phyloP scores from a whole-genome alignment of 2,888 invertebrate genomes.

The Halictus quadricinctus region DNA sequence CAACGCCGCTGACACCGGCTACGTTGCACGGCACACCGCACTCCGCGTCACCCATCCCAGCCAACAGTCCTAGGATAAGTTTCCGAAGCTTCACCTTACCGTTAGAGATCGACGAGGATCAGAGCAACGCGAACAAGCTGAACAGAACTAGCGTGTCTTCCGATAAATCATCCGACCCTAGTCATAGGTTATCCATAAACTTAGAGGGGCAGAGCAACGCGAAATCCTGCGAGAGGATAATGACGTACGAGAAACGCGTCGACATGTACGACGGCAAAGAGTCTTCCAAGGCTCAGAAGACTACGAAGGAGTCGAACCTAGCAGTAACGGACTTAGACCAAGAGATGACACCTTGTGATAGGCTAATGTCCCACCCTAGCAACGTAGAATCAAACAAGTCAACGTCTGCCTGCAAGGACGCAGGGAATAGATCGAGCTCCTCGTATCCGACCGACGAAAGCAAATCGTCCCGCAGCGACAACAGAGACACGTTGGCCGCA shows the following conservation, averaged over 20 bases:
- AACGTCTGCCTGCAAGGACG: constrained; percentile 63
- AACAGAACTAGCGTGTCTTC: constrained; percentile 72
- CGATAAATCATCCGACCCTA: constrained; percentile 76
- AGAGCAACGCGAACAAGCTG: constrained; percentile 66
- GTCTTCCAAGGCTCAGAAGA: constrained; percentile 56
- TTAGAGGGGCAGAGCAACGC: constrained; percentile 68
- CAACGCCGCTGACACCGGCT: constrained; percentile 79
- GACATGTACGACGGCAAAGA: constrained; percentile 62
- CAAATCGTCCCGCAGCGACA: constrained; percentile 48
- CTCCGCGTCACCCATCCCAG: constrained; percentile 76
- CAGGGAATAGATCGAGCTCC: constrained; percentile 59
- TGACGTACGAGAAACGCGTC: constrained; percentile 68
- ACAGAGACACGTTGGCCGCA: constrained; percentile 48
- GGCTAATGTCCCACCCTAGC: constrained; percentile 67
- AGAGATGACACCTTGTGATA: constrained; percentile 77
- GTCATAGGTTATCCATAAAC: constrained; percentile 77
- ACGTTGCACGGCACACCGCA: constrained; percentile 77
- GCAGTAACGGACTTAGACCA: constrained; percentile 71
- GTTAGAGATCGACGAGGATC: constrained; percentile 75
- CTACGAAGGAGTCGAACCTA: constrained; percentile 52
- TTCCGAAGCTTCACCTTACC: constrained; percentile 80
- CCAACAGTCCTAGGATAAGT: constrained; percentile 80
- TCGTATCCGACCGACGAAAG: constrained; percentile 54
- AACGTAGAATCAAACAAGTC: constrained; percentile 56
- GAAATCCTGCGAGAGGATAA: constrained; percentile 73